These are phyloP conservation scores for Cheumatopsyche charites DNA, from an alignment of 1,140 invertebrate genomes.

Conservation along the genomic window DNA sequence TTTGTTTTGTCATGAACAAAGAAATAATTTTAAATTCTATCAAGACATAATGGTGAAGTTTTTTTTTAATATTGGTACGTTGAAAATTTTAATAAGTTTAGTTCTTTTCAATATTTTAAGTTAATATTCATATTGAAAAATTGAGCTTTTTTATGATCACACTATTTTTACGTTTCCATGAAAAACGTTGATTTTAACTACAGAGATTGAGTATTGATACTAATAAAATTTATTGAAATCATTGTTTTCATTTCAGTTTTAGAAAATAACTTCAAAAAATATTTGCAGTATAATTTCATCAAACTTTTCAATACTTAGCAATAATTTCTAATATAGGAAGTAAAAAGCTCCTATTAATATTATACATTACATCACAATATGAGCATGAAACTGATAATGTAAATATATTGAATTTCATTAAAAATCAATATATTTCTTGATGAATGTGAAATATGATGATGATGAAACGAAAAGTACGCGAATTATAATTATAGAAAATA, in stretches of 20 bases:
- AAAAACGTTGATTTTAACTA: too few relatives aligned
- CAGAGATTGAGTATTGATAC: too few relatives aligned
- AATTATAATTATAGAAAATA: background rate
- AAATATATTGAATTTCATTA: background rate
- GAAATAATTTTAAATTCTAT: background rate
- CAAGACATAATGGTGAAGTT: too few relatives aligned
- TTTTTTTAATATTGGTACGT: too few relatives aligned
- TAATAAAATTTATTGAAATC: too few relatives aligned
- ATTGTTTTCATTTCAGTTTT: slow-evolving; percentile 18
- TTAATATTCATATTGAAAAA: too few relatives aligned
- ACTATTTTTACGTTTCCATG: too few relatives aligned
- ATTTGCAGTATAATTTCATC: background rate
- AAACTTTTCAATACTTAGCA: background rate
- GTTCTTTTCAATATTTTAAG: too few relatives aligned
- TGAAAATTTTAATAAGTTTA: too few relatives aligned
- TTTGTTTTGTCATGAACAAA: background rate
- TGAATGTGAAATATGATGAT: slow-evolving; percentile 8
- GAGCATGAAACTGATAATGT: slow-evolving; percentile 1
- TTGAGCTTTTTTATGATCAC: too few relatives aligned
- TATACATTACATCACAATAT: slow-evolving; percentile 1
- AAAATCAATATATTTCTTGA: background rate
- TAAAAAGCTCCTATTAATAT: slow-evolving; percentile 5
- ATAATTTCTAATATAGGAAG: background rate
- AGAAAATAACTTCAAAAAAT: background rate
- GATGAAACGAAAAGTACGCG: background rate